These are phyloP conservation scores for Calidris pugnax DNA, from an alignment of 2,113 vertebrate species.

Conservation along the genomic window DNA sequence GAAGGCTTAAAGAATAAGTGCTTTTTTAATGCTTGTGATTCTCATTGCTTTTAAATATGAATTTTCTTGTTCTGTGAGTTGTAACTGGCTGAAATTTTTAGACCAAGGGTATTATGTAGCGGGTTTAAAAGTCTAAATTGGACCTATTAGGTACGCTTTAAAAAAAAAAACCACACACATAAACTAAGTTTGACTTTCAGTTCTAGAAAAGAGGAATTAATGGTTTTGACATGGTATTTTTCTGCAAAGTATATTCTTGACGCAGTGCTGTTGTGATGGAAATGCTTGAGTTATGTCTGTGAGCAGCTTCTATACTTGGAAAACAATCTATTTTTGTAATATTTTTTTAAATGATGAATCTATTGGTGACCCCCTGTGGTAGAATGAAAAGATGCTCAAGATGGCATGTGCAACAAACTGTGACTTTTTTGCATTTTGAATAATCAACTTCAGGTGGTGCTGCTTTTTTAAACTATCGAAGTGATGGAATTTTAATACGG, in stretches of 20 bases:
- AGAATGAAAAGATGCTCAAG: not conserved
- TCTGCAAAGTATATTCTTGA: not conserved
- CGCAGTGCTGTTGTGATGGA: accelerated
- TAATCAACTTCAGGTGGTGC: not conserved
- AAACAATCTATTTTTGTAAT: not conserved
- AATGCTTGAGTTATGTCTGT: not conserved
- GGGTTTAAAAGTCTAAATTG: not conserved
- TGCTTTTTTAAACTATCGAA: not conserved
- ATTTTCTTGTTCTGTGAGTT: accelerated
- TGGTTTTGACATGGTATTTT: accelerated
- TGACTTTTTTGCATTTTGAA: not conserved
- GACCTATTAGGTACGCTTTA: not conserved
- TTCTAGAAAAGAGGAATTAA: not conserved
- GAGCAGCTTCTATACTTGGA: not conserved
- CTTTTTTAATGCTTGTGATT: not conserved
- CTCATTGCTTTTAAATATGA: not conserved
- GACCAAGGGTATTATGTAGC: not conserved
- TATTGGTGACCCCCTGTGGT: accelerated
- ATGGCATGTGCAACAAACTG: accelerated
- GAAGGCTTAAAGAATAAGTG: not conserved
- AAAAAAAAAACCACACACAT: not conserved
- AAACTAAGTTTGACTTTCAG: not conserved
- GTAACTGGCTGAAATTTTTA: not conserved
- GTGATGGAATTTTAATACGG: not conserved
- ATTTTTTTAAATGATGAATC: accelerated